Evolutionary conservation across 2,113 vertebrate species (phyloP).

Genomic region (Syngnathoides biaculeatus): DNA sequence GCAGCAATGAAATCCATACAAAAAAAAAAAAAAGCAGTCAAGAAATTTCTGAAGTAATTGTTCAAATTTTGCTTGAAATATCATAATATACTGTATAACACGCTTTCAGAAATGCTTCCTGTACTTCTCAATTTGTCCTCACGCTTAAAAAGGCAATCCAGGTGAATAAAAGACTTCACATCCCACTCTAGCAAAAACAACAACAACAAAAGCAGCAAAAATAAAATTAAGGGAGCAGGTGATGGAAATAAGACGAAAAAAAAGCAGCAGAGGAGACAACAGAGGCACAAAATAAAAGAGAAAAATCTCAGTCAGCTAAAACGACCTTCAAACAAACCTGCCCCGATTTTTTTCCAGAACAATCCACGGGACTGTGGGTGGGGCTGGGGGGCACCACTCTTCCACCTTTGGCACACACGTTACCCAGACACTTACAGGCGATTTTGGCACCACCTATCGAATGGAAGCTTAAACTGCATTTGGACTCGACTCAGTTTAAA

Average conservation of each 20-base stretch:
- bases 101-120: not conserved
- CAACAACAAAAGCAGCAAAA: slow-evolving; percentile 19
- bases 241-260: slow-evolving; percentile 13
- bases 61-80: not conserved
- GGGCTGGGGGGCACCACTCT: slow-evolving; percentile 37
- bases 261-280: slow-evolving; percentile 50
- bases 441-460: slow-evolving; percentile 57
- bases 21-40: not conserved
- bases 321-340: slow-evolving; percentile 44
- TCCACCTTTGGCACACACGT: slow-evolving; percentile 38
- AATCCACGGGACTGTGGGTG: slow-evolving; percentile 33
- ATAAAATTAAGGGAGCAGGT: slow-evolving; percentile 37
- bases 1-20: slow-evolving; percentile 20
- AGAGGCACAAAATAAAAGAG: slow-evolving; percentile 56
- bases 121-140: slow-evolving; percentile 13
- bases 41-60: not conserved
- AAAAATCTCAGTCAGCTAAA: slow-evolving; percentile 51
- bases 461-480: slow-evolving; percentile 23
- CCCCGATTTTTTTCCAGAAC: slow-evolving; percentile 46
- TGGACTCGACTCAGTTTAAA: not conserved
- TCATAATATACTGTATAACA: not conserved
- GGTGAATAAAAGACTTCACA: slow-evolving; percentile 50
- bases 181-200: slow-evolving; percentile 23
- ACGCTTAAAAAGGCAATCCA: slow-evolving; percentile 63
- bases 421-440: slow-evolving; percentile 9